Conservation (phyloP, 2,888 invertebrate species). For the Sphecodes monilicornis region DNA sequence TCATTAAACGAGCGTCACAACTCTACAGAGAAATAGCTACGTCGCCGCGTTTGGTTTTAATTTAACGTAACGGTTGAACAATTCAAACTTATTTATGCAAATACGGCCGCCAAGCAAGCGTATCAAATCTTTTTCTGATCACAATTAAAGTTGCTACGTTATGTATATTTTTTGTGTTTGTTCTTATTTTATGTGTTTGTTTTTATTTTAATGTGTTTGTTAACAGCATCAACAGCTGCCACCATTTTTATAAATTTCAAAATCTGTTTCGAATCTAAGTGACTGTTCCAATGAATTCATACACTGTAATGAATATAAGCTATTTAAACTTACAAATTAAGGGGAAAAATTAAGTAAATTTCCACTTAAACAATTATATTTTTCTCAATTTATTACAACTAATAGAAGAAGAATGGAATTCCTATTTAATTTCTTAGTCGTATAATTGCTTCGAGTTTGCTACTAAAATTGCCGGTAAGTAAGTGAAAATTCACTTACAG, state of each 20-base stretch:
- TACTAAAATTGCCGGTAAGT: no score
- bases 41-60: constrained; percentile 61
- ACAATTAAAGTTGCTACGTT: constrained; percentile 33
- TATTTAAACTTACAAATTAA: background rate
- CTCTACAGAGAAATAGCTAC: constrained; percentile 26
- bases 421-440: no score
- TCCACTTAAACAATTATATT: no score
- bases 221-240: background rate
- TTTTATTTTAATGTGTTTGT: constrained; percentile 1
- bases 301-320: background rate
- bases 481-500: no score
- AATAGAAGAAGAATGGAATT: no score
- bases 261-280: background rate
- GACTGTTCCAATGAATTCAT: background rate
- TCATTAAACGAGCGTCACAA: constrained; percentile 55
- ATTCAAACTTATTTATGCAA: constrained; percentile 37
- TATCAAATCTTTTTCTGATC: constrained; percentile 44
- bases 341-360: background rate
- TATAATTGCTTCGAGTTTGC: no score
- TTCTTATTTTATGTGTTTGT: background rate
- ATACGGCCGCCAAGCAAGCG: constrained; percentile 33
- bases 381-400: no score
- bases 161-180: constrained; percentile 8
- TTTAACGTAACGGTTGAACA: constrained; percentile 62
- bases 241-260: background rate